phyloP scores from a whole-genome alignment of 1,140 invertebrate species.

The Lepidurus packardi region DNA sequence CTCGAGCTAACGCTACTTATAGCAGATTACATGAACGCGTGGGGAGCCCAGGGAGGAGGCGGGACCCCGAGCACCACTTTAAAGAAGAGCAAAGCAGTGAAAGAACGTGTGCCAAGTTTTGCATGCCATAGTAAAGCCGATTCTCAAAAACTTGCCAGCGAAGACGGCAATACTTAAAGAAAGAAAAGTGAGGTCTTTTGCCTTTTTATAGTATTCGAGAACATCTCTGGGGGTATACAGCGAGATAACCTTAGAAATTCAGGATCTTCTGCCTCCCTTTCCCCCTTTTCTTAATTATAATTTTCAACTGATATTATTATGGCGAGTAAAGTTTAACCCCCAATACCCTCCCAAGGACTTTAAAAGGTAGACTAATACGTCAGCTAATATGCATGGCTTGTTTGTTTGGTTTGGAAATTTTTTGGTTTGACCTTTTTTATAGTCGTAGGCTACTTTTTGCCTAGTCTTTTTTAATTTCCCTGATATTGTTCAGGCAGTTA shows the following conservation, averaged over 20 bases:
- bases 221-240: not conserved
- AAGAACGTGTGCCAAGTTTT: constrained; percentile 18
- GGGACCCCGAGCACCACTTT: not conserved
- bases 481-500: not conserved
- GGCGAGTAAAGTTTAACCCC: not conserved
- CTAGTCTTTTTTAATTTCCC: constrained; percentile 9
- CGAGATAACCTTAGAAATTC: not conserved
- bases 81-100: not conserved
- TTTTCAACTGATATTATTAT: not conserved
- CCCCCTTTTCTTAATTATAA: not conserved
- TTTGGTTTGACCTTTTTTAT: not conserved
- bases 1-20: constrained; percentile 84
- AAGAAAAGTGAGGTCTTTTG: not conserved
- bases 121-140: constrained; percentile 11
- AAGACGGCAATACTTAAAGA: not conserved
- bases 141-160: constrained; percentile 15
- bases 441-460: constrained; percentile 14
- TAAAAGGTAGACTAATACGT: not conserved
- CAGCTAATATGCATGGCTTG: constrained; percentile 6
- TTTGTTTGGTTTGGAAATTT: not conserved
- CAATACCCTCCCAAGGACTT: not conserved
- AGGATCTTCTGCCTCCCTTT: not conserved
- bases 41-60: constrained; percentile 46
- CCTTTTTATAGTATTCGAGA: not conserved
- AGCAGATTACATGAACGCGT: constrained; percentile 91